phyloP scores from a whole-genome alignment of 2,888 invertebrate genomes.

The Beris chalybata region DNA sequence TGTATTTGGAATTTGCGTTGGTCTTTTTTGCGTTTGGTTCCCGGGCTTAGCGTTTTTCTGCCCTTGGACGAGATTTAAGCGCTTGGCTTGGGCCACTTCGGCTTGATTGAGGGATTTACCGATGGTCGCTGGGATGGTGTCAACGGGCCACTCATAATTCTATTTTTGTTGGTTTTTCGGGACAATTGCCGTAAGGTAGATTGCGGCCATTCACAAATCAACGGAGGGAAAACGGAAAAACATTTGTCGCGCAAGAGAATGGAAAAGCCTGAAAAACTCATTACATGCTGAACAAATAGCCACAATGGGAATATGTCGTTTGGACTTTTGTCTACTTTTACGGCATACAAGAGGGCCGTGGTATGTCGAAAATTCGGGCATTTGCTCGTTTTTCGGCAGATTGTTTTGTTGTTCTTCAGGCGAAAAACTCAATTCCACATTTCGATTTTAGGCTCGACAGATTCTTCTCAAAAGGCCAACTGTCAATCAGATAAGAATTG shows the following conservation, averaged over 20 bases:
- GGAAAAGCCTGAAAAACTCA: slow-evolving; percentile 38
- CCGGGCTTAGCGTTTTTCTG: slow-evolving; percentile 2
- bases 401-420: too few species aligned
- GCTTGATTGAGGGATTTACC: slow-evolving; percentile 22
- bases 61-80: slow-evolving; percentile 21
- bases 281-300: slow-evolving; percentile 36
- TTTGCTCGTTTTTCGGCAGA: slow-evolving; percentile 28
- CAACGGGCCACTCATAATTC: slow-evolving; percentile 24
- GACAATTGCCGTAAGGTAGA: slow-evolving; percentile 4
- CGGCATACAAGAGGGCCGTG: not conserved
- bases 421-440: slow-evolving; percentile 22
- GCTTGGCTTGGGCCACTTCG: slow-evolving; percentile 18
- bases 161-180: slow-evolving; percentile 10
- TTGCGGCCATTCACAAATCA: too few species aligned
- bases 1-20: slow-evolving; percentile 23
- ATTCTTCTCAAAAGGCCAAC: slow-evolving; percentile 26
- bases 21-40: not conserved
- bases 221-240: slow-evolving; percentile 11
- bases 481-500: slow-evolving; percentile 30
- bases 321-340: slow-evolving; percentile 15
- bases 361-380: slow-evolving; percentile 17
- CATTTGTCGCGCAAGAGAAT: slow-evolving; percentile 29
- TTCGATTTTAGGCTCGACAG: slow-evolving; percentile 4
- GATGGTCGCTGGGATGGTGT: slow-evolving; percentile 12
- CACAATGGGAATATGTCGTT: slow-evolving; percentile 22